These are phyloP conservation scores for Strigamia transsilvanica DNA, from an alignment of 2,888 invertebrate species.

Conservation along the genomic window DNA sequence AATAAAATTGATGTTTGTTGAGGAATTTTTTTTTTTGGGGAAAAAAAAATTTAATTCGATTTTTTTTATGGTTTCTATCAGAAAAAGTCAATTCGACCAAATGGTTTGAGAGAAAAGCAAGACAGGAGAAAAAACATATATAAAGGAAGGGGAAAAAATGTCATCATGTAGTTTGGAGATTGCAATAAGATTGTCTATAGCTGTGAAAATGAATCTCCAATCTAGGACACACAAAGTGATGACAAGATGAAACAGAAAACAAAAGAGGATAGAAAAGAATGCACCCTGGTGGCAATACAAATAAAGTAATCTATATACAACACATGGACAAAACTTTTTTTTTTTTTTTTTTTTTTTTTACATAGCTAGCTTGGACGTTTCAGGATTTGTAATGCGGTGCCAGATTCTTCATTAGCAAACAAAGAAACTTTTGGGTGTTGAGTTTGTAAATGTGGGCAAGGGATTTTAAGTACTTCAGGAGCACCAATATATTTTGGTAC, in stretches of 20 bases:
- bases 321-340: neutral
- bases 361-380: no score
- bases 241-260: constrained; percentile 21
- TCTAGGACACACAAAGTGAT: constrained; percentile 33
- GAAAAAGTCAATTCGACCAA: constrained; percentile 33
- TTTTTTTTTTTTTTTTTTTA: no score
- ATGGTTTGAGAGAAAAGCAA: constrained; percentile 32
- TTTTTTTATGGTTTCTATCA: constrained; percentile 30
- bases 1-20: neutral
- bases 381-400: no score
- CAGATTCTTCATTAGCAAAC: no score
- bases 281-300: neutral
- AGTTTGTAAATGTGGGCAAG: no score
- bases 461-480: no score
- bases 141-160: constrained; percentile 9
- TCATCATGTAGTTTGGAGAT: constrained; percentile 27
- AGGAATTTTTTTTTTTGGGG: neutral
- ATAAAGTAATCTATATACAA: neutral
- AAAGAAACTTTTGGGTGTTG: no score
- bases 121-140: neutral
- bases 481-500: no score
- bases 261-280: neutral
- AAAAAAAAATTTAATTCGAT: constrained; percentile 11
- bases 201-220: constrained; percentile 42
- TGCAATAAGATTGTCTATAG: constrained; percentile 43